These are phyloP conservation scores for Drosophila nr. perissopoda DNA, from an alignment of 2,888 invertebrate genomes.

Conservation along the genomic window DNA sequence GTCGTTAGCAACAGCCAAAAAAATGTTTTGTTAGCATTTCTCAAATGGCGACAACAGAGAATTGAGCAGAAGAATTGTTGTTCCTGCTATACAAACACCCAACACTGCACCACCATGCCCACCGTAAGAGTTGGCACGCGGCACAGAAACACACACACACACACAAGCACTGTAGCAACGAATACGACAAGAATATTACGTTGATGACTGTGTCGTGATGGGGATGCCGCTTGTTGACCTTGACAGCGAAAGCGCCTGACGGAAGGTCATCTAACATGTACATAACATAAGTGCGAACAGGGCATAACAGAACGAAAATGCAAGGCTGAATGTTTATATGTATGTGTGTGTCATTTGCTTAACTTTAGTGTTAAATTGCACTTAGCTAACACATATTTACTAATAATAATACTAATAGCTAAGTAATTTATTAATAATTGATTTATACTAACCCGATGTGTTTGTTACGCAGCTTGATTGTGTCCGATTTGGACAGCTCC, in stretches of 20 bases:
- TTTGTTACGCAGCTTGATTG: slow-evolving; percentile 91
- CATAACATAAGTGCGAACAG: slow-evolving; percentile 25
- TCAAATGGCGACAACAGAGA: not conserved
- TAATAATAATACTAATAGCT: not conserved
- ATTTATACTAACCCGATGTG: slow-evolving; percentile 91
- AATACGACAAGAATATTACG: slow-evolving; percentile 4
- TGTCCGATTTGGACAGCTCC: slow-evolving; percentile 91
- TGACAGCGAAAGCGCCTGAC: slow-evolving; percentile 73
- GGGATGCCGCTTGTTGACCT: slow-evolving; percentile 78
- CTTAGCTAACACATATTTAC: not conserved
- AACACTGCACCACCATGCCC: not conserved
- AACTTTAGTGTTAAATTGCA: not conserved
- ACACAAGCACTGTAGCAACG: not conserved
- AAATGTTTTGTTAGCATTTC: slow-evolving; percentile 3
- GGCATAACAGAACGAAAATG: slow-evolving; percentile 17
- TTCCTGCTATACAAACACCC: slow-evolving; percentile 1
- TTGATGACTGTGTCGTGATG: slow-evolving; percentile 57
- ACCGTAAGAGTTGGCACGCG: slow-evolving; percentile 15
- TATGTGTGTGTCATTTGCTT: not conserved
- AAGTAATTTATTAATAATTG: not conserved
- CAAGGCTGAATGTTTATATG: not conserved
- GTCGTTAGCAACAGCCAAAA: slow-evolving; percentile 16
- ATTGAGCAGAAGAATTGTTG: not conserved
- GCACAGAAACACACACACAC: slow-evolving; percentile 7
- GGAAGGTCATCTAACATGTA: slow-evolving; percentile 56